phyloP scores from a whole-genome alignment of 2,888 invertebrate species.

The Scaptomyza tumidula region DNA sequence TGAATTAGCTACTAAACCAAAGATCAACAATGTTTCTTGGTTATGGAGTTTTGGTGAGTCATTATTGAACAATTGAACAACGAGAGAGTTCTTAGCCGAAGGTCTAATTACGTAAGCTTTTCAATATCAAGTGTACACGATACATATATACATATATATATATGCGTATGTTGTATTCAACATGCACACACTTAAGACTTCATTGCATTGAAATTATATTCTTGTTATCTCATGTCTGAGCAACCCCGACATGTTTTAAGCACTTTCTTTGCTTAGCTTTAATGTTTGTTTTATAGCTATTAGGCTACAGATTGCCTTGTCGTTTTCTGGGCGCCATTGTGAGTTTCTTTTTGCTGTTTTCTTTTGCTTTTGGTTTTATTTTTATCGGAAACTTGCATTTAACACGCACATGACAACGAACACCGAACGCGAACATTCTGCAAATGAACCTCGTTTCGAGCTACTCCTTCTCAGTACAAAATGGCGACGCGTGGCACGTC shows the following conservation, averaged over 20 bases:
- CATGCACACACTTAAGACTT: not conserved
- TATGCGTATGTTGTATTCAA: not conserved
- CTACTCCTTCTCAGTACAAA: slow-evolving; percentile 27
- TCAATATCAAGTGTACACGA: not conserved
- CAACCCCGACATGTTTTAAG: not conserved
- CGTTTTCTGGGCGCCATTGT: slow-evolving; percentile 21
- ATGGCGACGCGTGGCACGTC: slow-evolving; percentile 27
- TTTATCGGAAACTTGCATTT: slow-evolving; percentile 70
- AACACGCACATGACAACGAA: slow-evolving; percentile 68
- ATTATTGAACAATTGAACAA: not conserved
- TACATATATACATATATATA: not conserved
- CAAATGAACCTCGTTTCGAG: slow-evolving; percentile 21
- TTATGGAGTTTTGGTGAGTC: not conserved
- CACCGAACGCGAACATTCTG: slow-evolving; percentile 3
- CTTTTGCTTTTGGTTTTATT: slow-evolving; percentile 28
- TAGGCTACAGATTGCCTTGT: slow-evolving; percentile 41
- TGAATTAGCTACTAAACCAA: not conserved
- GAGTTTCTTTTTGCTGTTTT: not conserved
- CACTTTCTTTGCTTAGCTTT: slow-evolving; percentile 26
- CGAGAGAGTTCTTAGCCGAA: not conserved
- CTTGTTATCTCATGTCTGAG: slow-evolving; percentile 5
- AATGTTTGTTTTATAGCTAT: slow-evolving; percentile 52
- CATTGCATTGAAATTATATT: not conserved
- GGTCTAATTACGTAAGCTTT: not conserved
- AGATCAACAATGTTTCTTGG: not conserved